Conservation (phyloP, 2,888 invertebrate genomes). For the Blastobasis adustella region DNA sequence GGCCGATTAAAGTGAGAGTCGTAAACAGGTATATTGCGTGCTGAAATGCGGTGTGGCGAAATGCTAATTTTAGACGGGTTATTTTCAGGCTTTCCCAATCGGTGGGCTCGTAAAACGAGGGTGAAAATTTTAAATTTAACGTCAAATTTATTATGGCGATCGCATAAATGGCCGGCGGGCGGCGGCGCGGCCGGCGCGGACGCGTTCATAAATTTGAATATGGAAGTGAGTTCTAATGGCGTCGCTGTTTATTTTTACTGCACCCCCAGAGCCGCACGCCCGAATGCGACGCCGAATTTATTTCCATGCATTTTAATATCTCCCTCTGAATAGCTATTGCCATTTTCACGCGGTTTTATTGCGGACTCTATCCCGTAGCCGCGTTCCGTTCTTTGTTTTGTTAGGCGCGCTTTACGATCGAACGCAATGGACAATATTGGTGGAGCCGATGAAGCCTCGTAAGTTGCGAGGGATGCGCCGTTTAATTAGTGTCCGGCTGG, state of each 20-base stretch:
- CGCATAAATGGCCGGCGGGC: conserved; percentile 31
- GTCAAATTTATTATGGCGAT: conserved; percentile 56
- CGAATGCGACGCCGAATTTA: conserved; percentile 77
- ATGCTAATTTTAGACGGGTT: conserved; percentile 1
- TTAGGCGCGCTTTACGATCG: conserved; percentile 56
- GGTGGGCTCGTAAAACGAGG: conserved; percentile 39
- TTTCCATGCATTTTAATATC: conserved; percentile 76
- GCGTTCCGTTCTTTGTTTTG: conserved; percentile 51
- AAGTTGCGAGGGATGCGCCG: conserved; percentile 37
- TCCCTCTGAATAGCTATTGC: conserved; percentile 73
- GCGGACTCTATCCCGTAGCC: conserved; percentile 42
- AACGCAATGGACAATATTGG: conserved; percentile 51
- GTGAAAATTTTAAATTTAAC: conserved; percentile 61
- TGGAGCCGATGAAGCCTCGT: conserved; percentile 53
- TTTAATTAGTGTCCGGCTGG: conserved; percentile 18
- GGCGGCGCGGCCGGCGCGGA: conserved; percentile 39
- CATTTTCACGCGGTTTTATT: conserved; percentile 73
- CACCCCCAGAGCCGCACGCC: conserved; percentile 70
- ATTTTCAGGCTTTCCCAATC: conserved; percentile 4
- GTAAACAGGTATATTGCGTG: too few relatives aligned
- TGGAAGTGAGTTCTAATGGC: conserved; percentile 77
- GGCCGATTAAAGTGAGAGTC: too few relatives aligned
- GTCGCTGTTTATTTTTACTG: conserved; percentile 76
- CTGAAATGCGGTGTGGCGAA: too few relatives aligned
- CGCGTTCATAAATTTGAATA: conserved; percentile 75